phyloP scores from a whole-genome alignment of 2,888 invertebrate species.

The Dugesia japonica region DNA sequence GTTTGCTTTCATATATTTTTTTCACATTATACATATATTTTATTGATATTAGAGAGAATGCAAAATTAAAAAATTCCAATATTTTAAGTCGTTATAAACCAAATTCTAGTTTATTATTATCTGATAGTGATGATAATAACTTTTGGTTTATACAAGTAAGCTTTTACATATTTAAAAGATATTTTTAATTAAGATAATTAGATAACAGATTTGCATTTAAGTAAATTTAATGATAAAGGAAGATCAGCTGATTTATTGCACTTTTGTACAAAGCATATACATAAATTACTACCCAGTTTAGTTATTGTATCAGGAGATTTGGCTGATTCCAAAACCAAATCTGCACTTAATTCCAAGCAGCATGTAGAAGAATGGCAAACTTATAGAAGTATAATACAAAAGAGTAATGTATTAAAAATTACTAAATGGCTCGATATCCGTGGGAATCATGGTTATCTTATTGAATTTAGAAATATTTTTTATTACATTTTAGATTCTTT shows the following conservation, averaged over 20 bases:
- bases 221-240: constrained; percentile 17
- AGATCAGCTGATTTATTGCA: constrained; percentile 22
- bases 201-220: constrained; percentile 27
- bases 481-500: constrained; percentile 24
- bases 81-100: background rate
- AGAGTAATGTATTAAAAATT: background rate
- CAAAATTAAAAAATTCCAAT: background rate
- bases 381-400: constrained; percentile 24
- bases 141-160: constrained; percentile 14
- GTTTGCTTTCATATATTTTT: background rate
- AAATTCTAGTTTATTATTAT: background rate
- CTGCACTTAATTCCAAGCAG: constrained; percentile 25
- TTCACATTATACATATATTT: background rate
- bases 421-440: constrained; percentile 32
- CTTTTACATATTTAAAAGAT: no score
- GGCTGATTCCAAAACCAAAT: constrained; percentile 25
- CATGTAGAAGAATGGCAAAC: constrained; percentile 27
- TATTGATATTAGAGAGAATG: constrained; percentile 3
- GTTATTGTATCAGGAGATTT: constrained; percentile 28
- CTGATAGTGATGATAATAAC: background rate
- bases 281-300: background rate
- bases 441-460: constrained; percentile 30
- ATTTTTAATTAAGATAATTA: background rate
- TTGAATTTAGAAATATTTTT: no score
- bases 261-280: constrained; percentile 17